Evolutionary conservation across 2,888 invertebrate genomes (phyloP), one percentile per base, ranked within the genome.

Genomic region (Incurvaria masculella): DNA sequence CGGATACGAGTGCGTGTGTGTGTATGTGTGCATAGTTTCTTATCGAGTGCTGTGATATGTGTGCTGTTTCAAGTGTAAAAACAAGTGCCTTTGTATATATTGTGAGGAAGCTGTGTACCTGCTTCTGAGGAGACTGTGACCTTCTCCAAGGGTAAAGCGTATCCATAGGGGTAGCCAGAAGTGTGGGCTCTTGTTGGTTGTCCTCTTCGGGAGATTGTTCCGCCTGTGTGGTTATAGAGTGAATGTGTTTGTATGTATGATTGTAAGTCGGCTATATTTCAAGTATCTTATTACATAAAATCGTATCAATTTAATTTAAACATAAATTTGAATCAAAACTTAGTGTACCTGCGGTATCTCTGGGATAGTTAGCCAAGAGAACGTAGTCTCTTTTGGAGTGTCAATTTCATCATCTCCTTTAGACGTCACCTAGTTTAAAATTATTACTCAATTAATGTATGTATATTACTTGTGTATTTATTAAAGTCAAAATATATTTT

Each of bases 321-420:
- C 42, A 46, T 46, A 33, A 33, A 49, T 44, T 48, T 23, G 48
- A 46, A 33, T 17, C 16, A 11, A 4, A 42, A 46, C 8, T 56
- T 23, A 23, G 11, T 57, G 49, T 75, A 76, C 76, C 76, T 76
- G 75, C 57, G 75, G 74, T 60, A 76, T 65, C 66, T 75, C 76
- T 53, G 76, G 75, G 59, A 76, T 76, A 42, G 65, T 64, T 53
- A 75, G 61, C 76, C 76, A 76, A 52, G 76, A 76, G 59, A 76
- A 75, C 45, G 69, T 65, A 41, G 71, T 67, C 55, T 69, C 69
- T 44, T 63, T 66, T 55, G 61, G 64, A 56, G 62, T 63, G 51
- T 68, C 66, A 65, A 65, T 20, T 69, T 62, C 51, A 64, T 64
- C 51, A 64, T 56, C 46, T 69, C 51, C 52, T 59, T 60, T 14